A percentile compares a stretch with the other conserved stretches of the same genome.
Conservation (phyloP, 2,888 invertebrate species). For the Auanema freiburgensis region DNA sequence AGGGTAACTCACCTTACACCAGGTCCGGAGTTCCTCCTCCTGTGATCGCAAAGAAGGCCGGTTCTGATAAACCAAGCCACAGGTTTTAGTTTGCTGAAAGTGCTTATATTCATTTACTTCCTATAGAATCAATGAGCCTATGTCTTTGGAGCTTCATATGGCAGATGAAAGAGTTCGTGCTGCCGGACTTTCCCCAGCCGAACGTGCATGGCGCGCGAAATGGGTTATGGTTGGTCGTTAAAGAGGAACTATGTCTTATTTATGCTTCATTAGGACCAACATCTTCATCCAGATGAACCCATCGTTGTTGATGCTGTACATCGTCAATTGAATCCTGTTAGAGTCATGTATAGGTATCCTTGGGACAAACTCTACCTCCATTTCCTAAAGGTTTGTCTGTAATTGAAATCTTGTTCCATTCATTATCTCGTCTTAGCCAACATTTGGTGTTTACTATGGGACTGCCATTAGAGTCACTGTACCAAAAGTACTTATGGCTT, state of each 20-base stretch:
- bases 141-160: constrained; percentile 63
- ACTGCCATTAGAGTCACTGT: constrained; percentile 53
- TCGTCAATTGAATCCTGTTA: constrained; percentile 62
- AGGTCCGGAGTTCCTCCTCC: constrained; percentile 62
- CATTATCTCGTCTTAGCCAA: constrained; percentile 42
- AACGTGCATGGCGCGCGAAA: constrained; percentile 60
- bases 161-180: constrained; percentile 55
- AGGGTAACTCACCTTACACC: constrained; percentile 60
- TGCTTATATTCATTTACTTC: neutral
- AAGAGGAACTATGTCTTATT: neutral
- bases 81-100: constrained; percentile 27
- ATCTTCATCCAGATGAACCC: constrained; percentile 64
- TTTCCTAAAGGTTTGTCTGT: constrained; percentile 43
- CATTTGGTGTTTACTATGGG: constrained; percentile 58
- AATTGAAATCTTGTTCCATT: neutral
- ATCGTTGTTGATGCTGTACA: constrained; percentile 61
- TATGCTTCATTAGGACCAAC: constrained; percentile 52
- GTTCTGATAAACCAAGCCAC: constrained; percentile 56
- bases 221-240: constrained; percentile 31
- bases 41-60: constrained; percentile 41
- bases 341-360: constrained; percentile 59
- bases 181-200: constrained; percentile 58
- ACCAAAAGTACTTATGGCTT: constrained; percentile 57
- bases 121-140: constrained; percentile 55
- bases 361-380: constrained; percentile 61